These are phyloP conservation scores for Conistra vaccinii DNA, from an alignment of 2,888 invertebrate species.

Conservation along the genomic window DNA sequence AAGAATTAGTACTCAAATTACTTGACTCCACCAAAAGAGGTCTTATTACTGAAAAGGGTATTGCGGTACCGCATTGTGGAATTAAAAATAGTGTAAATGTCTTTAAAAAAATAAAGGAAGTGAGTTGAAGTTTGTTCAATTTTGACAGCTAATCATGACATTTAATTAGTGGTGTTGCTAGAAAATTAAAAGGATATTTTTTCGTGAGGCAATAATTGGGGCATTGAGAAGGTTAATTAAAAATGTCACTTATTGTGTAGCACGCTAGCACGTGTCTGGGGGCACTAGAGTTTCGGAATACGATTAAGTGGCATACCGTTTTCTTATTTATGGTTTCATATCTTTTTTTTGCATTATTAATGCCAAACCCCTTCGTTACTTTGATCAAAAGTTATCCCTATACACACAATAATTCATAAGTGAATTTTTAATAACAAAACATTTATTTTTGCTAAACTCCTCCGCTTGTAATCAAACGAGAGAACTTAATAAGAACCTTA, in stretches of 20 bases:
- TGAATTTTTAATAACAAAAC: background rate
- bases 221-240: slow-evolving; percentile 63
- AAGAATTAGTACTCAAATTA: slow-evolving; percentile 86
- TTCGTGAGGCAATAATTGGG: slow-evolving; percentile 41
- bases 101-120: slow-evolving; percentile 71
- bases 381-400: background rate
- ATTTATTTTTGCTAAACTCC: background rate
- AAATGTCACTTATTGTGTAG: slow-evolving; percentile 33
- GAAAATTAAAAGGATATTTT: slow-evolving; percentile 61
- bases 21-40: slow-evolving; percentile 83
- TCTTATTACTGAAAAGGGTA: slow-evolving; percentile 79
- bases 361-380: background rate
- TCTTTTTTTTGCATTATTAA: background rate
- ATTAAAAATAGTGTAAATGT: slow-evolving; percentile 85
- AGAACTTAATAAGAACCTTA: background rate
- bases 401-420: background rate
- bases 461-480: too few species aligned
- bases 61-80: slow-evolving; percentile 72
- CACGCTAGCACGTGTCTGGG: slow-evolving; percentile 18
- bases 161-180: slow-evolving; percentile 81
- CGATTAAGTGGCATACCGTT: background rate
- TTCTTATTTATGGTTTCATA: background rate
- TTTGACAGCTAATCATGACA: slow-evolving; percentile 75
- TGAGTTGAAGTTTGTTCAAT: slow-evolving; percentile 69
- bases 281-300: slow-evolving; percentile 1